Evolutionary conservation across 2,888 invertebrate genomes (phyloP).

Genomic region (Cryptocheilus praepositus): DNA sequence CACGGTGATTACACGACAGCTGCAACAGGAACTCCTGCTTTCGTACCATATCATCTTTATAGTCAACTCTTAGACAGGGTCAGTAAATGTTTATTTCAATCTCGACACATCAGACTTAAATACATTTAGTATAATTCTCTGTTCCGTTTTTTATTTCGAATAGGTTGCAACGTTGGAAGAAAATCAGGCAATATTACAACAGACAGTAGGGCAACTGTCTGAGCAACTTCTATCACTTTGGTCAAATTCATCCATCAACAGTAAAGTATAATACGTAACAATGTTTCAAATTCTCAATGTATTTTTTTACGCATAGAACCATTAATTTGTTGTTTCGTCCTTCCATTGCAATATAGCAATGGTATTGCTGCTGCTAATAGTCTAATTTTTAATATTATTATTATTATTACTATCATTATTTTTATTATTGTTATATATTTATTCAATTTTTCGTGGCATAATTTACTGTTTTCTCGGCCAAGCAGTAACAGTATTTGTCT

Average conservation of each 20-base stretch:
- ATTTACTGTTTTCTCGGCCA: slow-evolving; percentile 43
- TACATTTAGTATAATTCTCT: not conserved
- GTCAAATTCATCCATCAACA: slow-evolving; percentile 51
- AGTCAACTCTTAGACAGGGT: slow-evolving; percentile 71
- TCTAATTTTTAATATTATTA: slow-evolving; percentile 41
- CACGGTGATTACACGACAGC: slow-evolving; percentile 42
- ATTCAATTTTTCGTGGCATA: slow-evolving; percentile 48
- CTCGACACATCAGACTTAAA: not conserved
- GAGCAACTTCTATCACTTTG: slow-evolving; percentile 60
- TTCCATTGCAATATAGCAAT: slow-evolving; percentile 32
- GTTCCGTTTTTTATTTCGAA: not conserved
- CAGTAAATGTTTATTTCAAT: slow-evolving; percentile 17
- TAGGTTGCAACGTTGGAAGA: slow-evolving; percentile 67
- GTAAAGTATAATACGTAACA: slow-evolving; percentile 38
- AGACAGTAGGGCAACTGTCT: slow-evolving; percentile 63
- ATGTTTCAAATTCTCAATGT: slow-evolving; percentile 33
- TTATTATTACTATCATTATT: slow-evolving; percentile 12
- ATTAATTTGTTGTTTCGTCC: slow-evolving; percentile 33
- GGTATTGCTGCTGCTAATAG: slow-evolving; percentile 35
- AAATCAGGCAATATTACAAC: slow-evolving; percentile 63
- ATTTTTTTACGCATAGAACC: slow-evolving; percentile 33
- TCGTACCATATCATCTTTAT: slow-evolving; percentile 70
- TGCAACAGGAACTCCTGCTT: slow-evolving; percentile 54
- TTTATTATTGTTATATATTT: slow-evolving; percentile 55
- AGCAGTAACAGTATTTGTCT: slow-evolving; percentile 44